Evolutionary conservation across 2,888 invertebrate species (phyloP), one percentile per base, ranked within the genome.

Genomic region (Nomada fucata): DNA sequence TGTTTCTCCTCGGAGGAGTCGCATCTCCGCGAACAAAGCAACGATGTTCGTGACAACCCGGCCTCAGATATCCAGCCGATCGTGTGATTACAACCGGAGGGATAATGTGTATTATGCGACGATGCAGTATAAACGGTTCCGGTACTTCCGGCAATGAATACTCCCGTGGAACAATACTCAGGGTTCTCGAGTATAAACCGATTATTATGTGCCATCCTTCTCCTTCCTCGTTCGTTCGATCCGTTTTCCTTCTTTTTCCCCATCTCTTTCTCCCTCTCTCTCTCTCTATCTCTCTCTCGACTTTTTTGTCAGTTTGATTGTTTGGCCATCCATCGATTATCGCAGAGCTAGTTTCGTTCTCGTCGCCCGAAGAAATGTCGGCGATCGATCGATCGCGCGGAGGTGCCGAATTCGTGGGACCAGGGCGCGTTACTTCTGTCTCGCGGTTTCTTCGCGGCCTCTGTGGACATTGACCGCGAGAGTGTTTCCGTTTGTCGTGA

Each of bases 81-180:
- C 83, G 83, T 78, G 53, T 82, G 78, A 82, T 83, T 82, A 83
- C 76, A 82, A 67, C 64, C 50, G 81, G 59, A 64, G 64, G 69
- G 80, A 81, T 83, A 83, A 83, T 82, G 78, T 78, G 83, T 82
- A 82, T 82, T 83, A 82, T 82, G 71, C 82, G 70, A 11, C 63
- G 60, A 70, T 77, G 82, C 83, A 69, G 78, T 71, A 60, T 74
- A 78, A 83, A 77, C 59, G 78, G 68, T 74, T 57, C 67, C 71
- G 63, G 61, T 73, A 82, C 76, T 82, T 65, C 64, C 68, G 64
- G 69, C 57, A 73, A 70, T 73, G 82, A 70, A 83, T 82, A 74
- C 82, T 74, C 59, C 59, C 57, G 60, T 26, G 53, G 52, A 60
- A 83, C 83, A 83, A 82, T 82, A 36, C 57, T 20, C 20, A 36